phyloP scores from a whole-genome alignment of 2,797 vertebrate genomes.

The Scomberomorus guttatus region DNA sequence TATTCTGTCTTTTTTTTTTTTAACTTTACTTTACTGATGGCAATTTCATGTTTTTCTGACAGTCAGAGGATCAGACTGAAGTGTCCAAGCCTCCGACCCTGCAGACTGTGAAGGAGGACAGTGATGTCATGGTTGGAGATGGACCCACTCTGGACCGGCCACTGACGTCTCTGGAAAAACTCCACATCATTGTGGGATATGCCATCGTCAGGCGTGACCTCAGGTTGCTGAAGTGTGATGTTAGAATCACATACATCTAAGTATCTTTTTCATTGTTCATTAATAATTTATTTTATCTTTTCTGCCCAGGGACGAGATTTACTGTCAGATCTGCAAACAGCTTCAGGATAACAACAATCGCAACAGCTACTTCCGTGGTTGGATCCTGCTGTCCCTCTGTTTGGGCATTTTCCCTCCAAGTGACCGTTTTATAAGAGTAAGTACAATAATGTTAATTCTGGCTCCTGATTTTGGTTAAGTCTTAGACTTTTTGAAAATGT shows the following conservation, averaged over 20 bases:
- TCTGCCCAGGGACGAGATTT: conserved; percentile 94
- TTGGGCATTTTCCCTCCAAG: conserved; percentile 96
- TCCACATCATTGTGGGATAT: conserved; percentile 93
- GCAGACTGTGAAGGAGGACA: conserved; percentile 81
- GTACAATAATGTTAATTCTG: background rate
- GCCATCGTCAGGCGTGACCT: conserved; percentile 91
- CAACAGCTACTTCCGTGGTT: conserved; percentile 91
- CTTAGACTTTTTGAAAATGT: too few relatives aligned
- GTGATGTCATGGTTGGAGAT: conserved; percentile 83
- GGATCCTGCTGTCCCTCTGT: conserved; percentile 96
- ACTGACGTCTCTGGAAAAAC: conserved; percentile 94
- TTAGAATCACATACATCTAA: background rate
- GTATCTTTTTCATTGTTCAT: background rate
- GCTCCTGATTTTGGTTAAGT: too few relatives aligned
- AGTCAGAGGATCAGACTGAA: conserved; percentile 67
- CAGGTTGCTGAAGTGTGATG: conserved; percentile 82
- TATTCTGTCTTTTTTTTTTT: background rate
- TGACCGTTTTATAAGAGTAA: conserved; percentile 89
- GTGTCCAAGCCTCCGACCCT: conserved; percentile 75
- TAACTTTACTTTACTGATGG: background rate
- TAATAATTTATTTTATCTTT: conserved; percentile 1
- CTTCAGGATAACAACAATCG: conserved; percentile 91
- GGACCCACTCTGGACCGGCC: conserved; percentile 87
- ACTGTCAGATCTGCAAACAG: conserved; percentile 99
- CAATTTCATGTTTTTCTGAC: conserved; percentile 20